Percentiles rank a stretch among this genome's conserved stretches.
phyloP scores from a whole-genome alignment of 2,888 invertebrate species.

The Dicranocentrus wangi region DNA sequence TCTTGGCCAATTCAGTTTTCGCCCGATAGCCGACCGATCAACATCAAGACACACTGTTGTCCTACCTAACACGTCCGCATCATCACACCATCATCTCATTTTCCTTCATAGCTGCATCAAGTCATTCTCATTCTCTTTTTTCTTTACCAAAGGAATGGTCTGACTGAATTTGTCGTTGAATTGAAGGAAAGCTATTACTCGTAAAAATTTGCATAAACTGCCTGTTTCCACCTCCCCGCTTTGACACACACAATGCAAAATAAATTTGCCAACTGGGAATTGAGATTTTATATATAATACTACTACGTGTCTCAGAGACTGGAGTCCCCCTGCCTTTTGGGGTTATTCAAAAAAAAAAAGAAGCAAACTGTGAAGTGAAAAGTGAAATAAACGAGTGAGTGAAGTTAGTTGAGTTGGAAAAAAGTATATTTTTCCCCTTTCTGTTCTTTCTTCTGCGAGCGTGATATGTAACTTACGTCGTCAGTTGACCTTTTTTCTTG shows the following conservation, averaged over 20 bases:
- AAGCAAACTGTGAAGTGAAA: no score
- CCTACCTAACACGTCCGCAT: not conserved
- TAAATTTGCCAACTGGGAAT: constrained; percentile 45
- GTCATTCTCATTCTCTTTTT: not conserved
- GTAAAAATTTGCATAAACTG: constrained; percentile 28
- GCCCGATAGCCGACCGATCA: constrained; percentile 30
- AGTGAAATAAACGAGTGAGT: no score
- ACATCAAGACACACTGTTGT: constrained; percentile 27
- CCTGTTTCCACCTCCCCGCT: not conserved
- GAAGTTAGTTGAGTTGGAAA: no score
- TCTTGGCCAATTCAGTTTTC: constrained; percentile 47
- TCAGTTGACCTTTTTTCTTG: no score
- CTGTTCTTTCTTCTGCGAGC: no score
- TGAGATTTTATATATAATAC: constrained; percentile 36
- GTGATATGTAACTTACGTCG: no score
- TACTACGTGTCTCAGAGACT: no score
- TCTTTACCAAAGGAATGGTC: not conserved
- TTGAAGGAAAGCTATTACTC: not conserved
- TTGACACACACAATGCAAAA: constrained; percentile 20
- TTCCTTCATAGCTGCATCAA: not conserved
- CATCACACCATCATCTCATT: not conserved
- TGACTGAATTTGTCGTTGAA: constrained; percentile 26
- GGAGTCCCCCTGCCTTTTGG: no score
- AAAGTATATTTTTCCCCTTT: no score
- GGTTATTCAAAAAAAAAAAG: no score